Evolutionary conservation across 2,888 invertebrate species (phyloP), one percentile per base, ranked within the genome.

Genomic region (Kryphioiulus occultus): DNA sequence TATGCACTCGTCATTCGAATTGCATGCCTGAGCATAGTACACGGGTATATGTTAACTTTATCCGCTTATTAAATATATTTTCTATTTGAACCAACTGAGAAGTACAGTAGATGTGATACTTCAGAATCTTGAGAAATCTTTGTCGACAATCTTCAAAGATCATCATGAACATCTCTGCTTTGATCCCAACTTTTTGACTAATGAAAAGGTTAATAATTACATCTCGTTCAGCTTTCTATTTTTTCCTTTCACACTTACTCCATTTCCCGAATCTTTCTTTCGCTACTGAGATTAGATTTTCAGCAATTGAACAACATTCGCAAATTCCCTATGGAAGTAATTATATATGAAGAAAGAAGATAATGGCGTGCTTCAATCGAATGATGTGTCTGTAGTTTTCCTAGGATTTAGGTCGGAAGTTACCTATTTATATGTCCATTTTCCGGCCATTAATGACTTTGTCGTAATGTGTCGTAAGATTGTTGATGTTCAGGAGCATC

Each of bases 361-460:
- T 78, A 15, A 30, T 78, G 15, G 15, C 30, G 12, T 1, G 68
- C 26, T 78, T 78, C 78, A 78, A 78, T 78, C 30, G 78, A 12
- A 22, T 78, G 30, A 12, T 78, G 15, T 2, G 30, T 12, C 30
- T 30, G 30, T 10, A 68, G 78, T 30, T 1, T 17, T 15, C 12
- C 30, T 78, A 10, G 12, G 78, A 78, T 30, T 78, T 78, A 78
- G 30, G 30, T 78, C 78, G 78, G 78, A 78, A 78, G 78, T 78
- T 30, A 78, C 78, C 78, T 78, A 78, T 30, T 78, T 78, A 30
- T 78, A 26, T 78, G 26, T 9, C 78, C 78, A 30, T 78, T 78
- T 78, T 30, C 78, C 78, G 78, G 30, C 30, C 78, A 30, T 78
- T 78, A 78, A 78, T 78, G 78, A 78, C 78, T 78, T 78, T 78